Evolutionary conservation across 2,888 invertebrate genomes (phyloP), one percentile per base, ranked within the genome.

Genomic region (Neoaliturus tenellus): DNA sequence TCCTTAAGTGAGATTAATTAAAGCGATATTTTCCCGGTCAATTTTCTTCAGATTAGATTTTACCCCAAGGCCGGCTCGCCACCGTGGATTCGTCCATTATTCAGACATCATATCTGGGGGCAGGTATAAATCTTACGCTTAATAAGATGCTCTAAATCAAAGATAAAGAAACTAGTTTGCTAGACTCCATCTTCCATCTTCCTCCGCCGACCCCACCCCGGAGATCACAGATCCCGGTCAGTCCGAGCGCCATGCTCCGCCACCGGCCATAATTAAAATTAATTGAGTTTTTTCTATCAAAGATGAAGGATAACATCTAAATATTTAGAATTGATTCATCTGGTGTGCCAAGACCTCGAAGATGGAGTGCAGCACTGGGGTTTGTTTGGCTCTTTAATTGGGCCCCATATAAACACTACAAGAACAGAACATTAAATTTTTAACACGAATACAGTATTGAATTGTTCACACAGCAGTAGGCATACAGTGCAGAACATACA

Each of bases 81-180:
- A 23, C 20, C 51, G 51, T 67, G n/a, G 67, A 12, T 33, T 3
- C 4, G 67, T 67, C 31, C 67, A 31, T 67, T 67, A 67, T 31
- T 67, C 33, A 67, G 31, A 67, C 67, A 67, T 67, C 67, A 67
- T 67, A 67, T 67, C 67, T 67, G 23, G 71, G 71, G n/a, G 41
- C 39, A 71, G 39, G 33, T 33, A 25, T 71, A 71, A 71, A 71
- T 71, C 71, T 41, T 41, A 2, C n/a, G 17, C 71, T 20, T 71
- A 41, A 71, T 71, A 39, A 71, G 41, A 33, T 39, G 71, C 23
- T 71, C 23, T 71, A 71, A 71, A 71, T 71, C 41, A 39, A 71
- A 71, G 71, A 71, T 71, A 71, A 39, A 71, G 41, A 71, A 71
- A 71, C 71, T 71, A 71, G 71, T 71, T 71, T 71, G 33, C 35